Conservation (phyloP, 1,140 invertebrate genomes). For the Hylyphantes graminicola region DNA sequence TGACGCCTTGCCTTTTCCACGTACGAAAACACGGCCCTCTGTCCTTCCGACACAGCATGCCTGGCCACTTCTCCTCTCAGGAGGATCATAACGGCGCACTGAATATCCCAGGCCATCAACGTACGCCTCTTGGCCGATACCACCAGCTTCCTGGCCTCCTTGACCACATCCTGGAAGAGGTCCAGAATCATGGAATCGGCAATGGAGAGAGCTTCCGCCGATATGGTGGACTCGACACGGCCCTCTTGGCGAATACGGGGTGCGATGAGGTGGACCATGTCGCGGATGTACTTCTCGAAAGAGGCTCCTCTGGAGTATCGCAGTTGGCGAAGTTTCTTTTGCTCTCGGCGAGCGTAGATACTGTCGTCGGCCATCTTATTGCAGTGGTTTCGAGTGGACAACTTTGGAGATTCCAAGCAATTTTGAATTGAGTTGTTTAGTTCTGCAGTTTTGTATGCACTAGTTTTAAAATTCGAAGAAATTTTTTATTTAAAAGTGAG, state of each 20-base stretch:
- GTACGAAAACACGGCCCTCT: not conserved
- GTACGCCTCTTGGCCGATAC: not conserved
- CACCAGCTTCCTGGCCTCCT: constrained; percentile 8
- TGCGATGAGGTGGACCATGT: not conserved
- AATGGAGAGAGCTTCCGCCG: not conserved
- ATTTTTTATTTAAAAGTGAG: too few relatives aligned
- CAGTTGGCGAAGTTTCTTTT: constrained; percentile 1
- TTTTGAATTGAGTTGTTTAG: too few relatives aligned
- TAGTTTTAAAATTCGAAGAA: too few relatives aligned
- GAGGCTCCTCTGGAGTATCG: not conserved
- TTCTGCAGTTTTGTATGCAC: too few relatives aligned
- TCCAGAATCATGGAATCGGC: not conserved
- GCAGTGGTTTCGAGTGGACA: too few relatives aligned
- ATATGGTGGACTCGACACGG: not conserved
- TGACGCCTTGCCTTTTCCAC: not conserved
- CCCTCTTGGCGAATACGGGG: not conserved
- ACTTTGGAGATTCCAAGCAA: too few relatives aligned
- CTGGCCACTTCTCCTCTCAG: constrained; percentile 26
- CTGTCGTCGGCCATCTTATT: not conserved
- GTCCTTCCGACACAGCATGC: not conserved
- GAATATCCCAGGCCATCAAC: constrained; percentile 9
- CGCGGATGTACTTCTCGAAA: not conserved
- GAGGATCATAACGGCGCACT: not conserved
- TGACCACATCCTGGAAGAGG: not conserved
- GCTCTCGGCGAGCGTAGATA: not conserved